Percentiles rank a stretch among this genome's conserved stretches.
phyloP scores from a whole-genome alignment of 2,113 vertebrate species.

The Megaceryle torquata region DNA sequence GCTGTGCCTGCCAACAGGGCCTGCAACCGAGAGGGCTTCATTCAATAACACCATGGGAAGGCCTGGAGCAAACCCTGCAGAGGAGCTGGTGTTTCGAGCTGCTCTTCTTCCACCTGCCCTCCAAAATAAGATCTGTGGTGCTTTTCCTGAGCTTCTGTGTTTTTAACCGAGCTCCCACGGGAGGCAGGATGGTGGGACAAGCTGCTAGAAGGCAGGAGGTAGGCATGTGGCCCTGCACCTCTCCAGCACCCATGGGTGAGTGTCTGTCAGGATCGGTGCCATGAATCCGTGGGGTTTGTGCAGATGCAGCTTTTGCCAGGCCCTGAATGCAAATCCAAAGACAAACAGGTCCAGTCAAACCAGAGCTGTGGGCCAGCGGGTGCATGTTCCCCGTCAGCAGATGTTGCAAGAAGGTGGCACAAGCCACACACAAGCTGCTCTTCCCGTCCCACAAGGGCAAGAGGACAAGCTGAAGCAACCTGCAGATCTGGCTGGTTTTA shows the following conservation, averaged over 20 bases:
- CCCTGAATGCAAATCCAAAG: neutral
- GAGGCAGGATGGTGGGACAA: neutral
- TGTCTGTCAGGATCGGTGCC: fast-evolving
- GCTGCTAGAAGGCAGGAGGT: neutral
- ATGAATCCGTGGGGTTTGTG: fast-evolving
- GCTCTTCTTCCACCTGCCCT: neutral
- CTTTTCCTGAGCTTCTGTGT: neutral
- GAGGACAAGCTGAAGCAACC: fast-evolving
- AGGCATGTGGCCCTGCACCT: neutral
- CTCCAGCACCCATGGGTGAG: neutral
- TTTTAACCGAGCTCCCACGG: neutral
- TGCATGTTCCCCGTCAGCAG: fast-evolving
- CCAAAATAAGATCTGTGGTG: neutral
- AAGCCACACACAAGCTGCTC: neutral
- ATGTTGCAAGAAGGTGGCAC: neutral
- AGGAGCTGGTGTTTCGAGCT: neutral
- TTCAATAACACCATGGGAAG: fast-evolving
- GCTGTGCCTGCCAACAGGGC: fast-evolving
- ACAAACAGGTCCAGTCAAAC: neutral
- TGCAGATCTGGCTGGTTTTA: fast-evolving
- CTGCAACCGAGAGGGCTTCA: fast-evolving
- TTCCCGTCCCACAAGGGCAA: neutral
- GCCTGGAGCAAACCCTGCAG: neutral
- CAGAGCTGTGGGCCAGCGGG: fast-evolving
- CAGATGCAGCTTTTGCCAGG: fast-evolving